Percentiles rank a stretch among this genome's conserved stretches.
phyloP scores from a whole-genome alignment of 2,797 vertebrate species.

The Scolopax bukidnonensis region DNA sequence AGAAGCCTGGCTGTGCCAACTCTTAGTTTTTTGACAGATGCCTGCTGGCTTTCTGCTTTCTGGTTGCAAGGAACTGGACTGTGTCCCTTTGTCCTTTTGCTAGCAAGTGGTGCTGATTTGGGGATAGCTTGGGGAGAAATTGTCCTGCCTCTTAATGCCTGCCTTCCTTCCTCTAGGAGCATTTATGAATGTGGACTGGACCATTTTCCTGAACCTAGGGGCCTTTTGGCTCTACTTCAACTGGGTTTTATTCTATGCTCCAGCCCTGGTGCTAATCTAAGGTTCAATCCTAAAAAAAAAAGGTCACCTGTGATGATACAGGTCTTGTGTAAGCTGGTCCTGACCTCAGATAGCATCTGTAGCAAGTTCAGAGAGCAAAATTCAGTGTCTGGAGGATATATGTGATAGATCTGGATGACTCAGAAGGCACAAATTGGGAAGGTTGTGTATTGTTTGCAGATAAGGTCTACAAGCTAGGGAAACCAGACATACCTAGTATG shows the following conservation, averaged over 20 bases:
- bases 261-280: neutral
- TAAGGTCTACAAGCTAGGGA: neutral
- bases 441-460: neutral
- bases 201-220: neutral
- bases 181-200: neutral
- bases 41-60: neutral
- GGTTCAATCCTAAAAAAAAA: neutral
- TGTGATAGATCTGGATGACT: neutral
- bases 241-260: neutral
- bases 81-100: neutral
- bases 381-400: neutral
- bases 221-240: neutral
- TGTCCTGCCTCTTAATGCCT: neutral
- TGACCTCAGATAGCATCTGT: neutral
- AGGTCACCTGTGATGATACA: neutral
- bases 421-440: neutral
- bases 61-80: neutral
- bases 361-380: neutral
- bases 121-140: neutral
- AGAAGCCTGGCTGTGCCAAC: neutral
- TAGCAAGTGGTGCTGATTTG: neutral
- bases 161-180: neutral
- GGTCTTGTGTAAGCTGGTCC: neutral
- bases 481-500: neutral
- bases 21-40: neutral